A percentile compares a stretch with the other conserved stretches of the same genome.
Conservation (phyloP, 2,888 invertebrate genomes). For the Nineta flava region DNA sequence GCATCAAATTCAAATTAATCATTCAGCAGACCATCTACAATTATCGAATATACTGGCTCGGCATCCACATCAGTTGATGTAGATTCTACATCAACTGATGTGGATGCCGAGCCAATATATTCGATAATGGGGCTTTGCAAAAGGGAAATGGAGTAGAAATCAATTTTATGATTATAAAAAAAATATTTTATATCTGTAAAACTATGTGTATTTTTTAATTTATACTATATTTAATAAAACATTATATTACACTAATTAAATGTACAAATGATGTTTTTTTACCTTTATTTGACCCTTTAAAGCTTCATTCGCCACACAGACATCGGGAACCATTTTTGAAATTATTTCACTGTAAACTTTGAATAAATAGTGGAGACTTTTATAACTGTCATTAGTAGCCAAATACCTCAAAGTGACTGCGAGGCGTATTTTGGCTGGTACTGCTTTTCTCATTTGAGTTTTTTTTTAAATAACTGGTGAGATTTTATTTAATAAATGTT, state of each 20-base stretch:
- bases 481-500: constrained; percentile 9
- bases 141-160: no score
- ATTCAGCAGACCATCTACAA: no score
- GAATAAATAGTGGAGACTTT: constrained; percentile 13
- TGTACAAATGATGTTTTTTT: not conserved
- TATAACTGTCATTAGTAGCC: constrained; percentile 12
- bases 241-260: not conserved
- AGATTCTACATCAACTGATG: no score
- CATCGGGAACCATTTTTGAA: constrained; percentile 17
- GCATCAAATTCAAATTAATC: not conserved
- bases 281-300: not conserved
- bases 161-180: not conserved
- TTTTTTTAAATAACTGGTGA: constrained; percentile 17
- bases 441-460: constrained; percentile 14
- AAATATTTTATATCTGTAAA: no score
- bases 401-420: constrained; percentile 18
- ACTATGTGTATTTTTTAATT: not conserved
- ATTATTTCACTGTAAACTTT: constrained; percentile 16
- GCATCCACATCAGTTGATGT: no score
- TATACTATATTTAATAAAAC: not conserved
- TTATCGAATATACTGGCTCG: no score
- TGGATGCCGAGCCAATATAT: no score
- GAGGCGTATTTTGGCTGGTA: no score
- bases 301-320: constrained; percentile 14
- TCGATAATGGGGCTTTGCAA: no score